Conservation (phyloP, 1,140 invertebrate species). For the Penaeus chinensis region DNA sequence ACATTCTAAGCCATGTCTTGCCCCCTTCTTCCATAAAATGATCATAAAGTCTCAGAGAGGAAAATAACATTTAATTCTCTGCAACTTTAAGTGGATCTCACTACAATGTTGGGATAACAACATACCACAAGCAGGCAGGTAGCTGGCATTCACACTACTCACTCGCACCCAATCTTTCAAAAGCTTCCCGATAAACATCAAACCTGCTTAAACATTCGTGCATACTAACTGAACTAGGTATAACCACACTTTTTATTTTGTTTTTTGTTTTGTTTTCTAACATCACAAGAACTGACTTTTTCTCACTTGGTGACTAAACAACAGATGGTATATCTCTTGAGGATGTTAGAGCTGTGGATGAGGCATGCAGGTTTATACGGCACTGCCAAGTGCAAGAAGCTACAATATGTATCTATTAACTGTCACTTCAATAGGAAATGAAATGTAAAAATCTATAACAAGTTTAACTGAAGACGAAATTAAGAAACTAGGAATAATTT, state of each 20-base stretch:
- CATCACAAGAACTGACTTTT: conserved; percentile 43
- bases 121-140: conserved; percentile 33
- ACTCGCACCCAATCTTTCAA: conserved; percentile 5
- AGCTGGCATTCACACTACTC: conserved; percentile 2
- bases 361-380: conserved; percentile 27
- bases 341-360: conserved; percentile 25
- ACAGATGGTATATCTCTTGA: conserved; percentile 19
- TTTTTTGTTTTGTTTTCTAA: conserved; percentile 49
- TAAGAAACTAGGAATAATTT: background rate
- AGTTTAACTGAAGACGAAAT: too few species aligned
- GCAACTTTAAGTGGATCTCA: background rate
- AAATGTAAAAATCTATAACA: too few species aligned
- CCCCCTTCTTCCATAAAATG: too few species aligned
- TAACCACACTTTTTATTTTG: conserved; percentile 57
- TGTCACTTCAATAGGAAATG: too few species aligned
- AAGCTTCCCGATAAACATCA: conserved; percentile 10
- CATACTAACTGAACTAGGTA: conserved; percentile 52
- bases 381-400: conserved; percentile 6
- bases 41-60: too few species aligned
- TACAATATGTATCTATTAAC: too few species aligned
- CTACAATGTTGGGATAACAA: conserved; percentile 10
- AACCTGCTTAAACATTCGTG: conserved; percentile 11
- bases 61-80: too few species aligned
- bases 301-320: conserved; percentile 43
- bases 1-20: too few species aligned